Base-by-base conservation (phyloP, 2,888 invertebrate species). In the Leucophenga maculata region DNA sequence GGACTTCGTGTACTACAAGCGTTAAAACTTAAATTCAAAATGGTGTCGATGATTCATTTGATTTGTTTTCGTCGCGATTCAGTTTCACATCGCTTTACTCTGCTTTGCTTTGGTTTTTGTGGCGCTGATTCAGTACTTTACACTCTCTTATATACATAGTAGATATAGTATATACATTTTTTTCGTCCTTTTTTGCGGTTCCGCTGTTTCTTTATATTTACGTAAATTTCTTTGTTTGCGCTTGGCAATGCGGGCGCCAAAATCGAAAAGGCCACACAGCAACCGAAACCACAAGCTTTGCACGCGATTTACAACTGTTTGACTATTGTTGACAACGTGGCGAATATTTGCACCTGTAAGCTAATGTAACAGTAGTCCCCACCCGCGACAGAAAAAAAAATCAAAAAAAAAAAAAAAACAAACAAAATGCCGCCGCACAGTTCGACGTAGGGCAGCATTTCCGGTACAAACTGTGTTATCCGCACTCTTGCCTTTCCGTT, bases 401-500 rank as follows among this genome's bases (percentile, higher is more conserved):
- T 3, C 2, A 26, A 26, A 26, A 26, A 26, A 26, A 26, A 26
- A 26, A 26, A 26, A 26, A 26, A 26, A 26, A 26, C 2, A 3
- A 26, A 26, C 2, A 26, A 26, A 26, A 26, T 26, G 26, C 3
- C 26, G 26, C 26, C 26, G 1, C 39, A 39, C 8, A 39, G 39
- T 39, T 39, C 11, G 11, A 39, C 39, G 11, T 39, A 11, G 39
- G 39, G 8, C 52, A 18, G 18, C 16, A 52, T 18, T 18, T 52
- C 52, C 52, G 16, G 52, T 52, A 16, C 18, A 18, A 20, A 16
- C 16, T 16, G 52, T 16, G 52, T 52, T 52, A 52, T 52, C 52
- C 52, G 52, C 52, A 16, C 52, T 20, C 52, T 39, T 39, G 16
- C 52, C 18, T 52, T 52, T 52, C 52, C 52, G 52, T 52, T 16